Evolutionary conservation across 2,797 vertebrate genomes (phyloP), one percentile per base, ranked within the genome.

Genomic region (Holocentrus rufus): DNA sequence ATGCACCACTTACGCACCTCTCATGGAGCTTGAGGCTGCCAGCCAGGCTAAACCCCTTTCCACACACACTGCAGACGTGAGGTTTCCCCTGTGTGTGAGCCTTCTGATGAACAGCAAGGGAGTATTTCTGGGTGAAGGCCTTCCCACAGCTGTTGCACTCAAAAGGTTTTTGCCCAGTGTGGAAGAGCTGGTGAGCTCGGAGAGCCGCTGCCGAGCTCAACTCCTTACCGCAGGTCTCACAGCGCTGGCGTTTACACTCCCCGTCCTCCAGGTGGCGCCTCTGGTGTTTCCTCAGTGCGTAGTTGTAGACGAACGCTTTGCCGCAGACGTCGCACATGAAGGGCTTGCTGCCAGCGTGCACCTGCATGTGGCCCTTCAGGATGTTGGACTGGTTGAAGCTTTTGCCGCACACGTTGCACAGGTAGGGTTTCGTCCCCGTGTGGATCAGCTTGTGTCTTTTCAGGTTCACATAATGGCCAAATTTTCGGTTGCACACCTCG

Each of bases 271-370:
- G 76, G 1, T 90, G 90, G 27, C 87, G 82, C 65, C 82, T 83
- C 77, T 90, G 87, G 72, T 84, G 85, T 15, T 74, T 86, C 74
- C 69, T 73, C 18, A 88, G 76, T 47, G 88, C 82, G 6, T 84
- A 87, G 57, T 80, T 90, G 59, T 88, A 87, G 23, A 83, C 83
- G 49, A 91, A 92, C 14, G 81, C 79, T 50, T 90, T 90, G 1
- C 90, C 84, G 53, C 89, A 91, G 14, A 83, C 75, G n/a, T 86
- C 83, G 31, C 88, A 91, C 39, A 87, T 86, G 23, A 89, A 87
- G 1, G 90, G 65, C 68, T 87, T 88, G 13, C 47, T 52, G 8
- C 58, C 74, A 7, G 72, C 77, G 47, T 90, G 85, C 20, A 78
- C 62, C 23, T 80, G 79, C 81, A 85, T 86, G 62, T 90, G 88